Conservation (phyloP, 1,140 invertebrate genomes). For the Caenorhabditis latens region DNA sequence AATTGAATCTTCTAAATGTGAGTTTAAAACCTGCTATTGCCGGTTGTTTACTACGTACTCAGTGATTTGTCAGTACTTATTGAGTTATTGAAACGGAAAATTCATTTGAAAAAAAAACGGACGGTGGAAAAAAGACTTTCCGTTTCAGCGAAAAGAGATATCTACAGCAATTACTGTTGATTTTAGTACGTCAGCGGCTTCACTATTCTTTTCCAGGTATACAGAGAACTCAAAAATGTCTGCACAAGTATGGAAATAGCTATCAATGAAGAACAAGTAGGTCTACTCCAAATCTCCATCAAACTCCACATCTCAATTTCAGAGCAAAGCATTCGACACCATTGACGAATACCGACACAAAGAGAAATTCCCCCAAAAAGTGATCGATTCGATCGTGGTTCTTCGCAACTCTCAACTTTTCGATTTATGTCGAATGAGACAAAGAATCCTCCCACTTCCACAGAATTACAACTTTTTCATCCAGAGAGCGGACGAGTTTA, state of each 20-base stretch:
- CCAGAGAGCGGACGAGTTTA: neutral
- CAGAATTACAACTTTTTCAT: slow-evolving; percentile 23
- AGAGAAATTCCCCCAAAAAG: neutral
- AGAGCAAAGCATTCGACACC: neutral
- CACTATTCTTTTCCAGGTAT: neutral
- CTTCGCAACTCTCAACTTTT: slow-evolving; percentile 11
- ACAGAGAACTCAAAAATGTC: slow-evolving; percentile 8
- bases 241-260: neutral
- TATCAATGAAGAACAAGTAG: neutral
- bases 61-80: too few species aligned
- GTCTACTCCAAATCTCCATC: neutral
- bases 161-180: too few species aligned
- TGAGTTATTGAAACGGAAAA: too few species aligned
- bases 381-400: neutral
- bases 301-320: neutral
- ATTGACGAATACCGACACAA: slow-evolving; percentile 14
- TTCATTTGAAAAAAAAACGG: too few species aligned
- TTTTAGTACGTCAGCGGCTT: too few species aligned
- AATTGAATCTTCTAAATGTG: slow-evolving; percentile 4
- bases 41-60: neutral
- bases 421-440: slow-evolving; percentile 26
- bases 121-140: too few species aligned
- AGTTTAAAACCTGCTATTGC: neutral
- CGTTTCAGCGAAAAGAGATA: too few species aligned
- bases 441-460: slow-evolving; percentile 21